These are phyloP conservation scores for Oscheius sp. DNA, from an alignment of 2,888 invertebrate genomes.

Conservation along the genomic window DNA sequence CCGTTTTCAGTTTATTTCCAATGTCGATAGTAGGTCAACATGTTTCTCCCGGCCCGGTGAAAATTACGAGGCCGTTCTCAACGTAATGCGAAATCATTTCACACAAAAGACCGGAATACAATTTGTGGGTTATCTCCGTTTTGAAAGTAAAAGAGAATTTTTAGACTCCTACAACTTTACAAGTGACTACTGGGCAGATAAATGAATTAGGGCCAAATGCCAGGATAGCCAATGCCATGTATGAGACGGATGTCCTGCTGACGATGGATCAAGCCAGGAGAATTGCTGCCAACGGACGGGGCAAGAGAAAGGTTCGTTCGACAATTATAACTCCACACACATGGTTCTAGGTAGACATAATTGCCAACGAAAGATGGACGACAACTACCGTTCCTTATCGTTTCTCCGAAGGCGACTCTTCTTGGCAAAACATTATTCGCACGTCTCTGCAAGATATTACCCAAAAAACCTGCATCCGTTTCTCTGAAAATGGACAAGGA, in stretches of 20 bases:
- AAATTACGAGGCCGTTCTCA: slow-evolving; percentile 54
- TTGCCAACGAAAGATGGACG: slow-evolving; percentile 41
- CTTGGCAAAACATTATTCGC: slow-evolving; percentile 58
- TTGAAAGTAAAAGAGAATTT: neutral
- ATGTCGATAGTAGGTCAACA: slow-evolving; percentile 43
- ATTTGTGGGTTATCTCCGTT: neutral
- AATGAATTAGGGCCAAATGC: slow-evolving; percentile 47
- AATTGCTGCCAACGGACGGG: slow-evolving; percentile 16
- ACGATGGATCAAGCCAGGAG: slow-evolving; percentile 20
- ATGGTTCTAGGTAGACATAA: slow-evolving; percentile 35
- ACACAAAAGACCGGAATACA: slow-evolving; percentile 44
- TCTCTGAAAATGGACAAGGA: slow-evolving; percentile 48
- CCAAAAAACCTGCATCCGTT: slow-evolving; percentile 65
- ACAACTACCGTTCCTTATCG: slow-evolving; percentile 45
- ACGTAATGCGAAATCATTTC: slow-evolving; percentile 46
- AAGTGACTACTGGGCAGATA: slow-evolving; percentile 20
- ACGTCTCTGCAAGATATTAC: slow-evolving; percentile 60
- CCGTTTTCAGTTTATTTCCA: slow-evolving; percentile 47
- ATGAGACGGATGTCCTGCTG: slow-evolving; percentile 44
- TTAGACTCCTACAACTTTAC: slow-evolving; percentile 8
- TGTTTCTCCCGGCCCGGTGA: slow-evolving; percentile 53
- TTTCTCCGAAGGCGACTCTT: slow-evolving; percentile 52
- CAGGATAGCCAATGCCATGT: slow-evolving; percentile 45
- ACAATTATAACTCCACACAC: neutral
- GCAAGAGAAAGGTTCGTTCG: slow-evolving; percentile 25